Conservation (phyloP, 2,888 invertebrate species). For the Chironomus tentans region DNA sequence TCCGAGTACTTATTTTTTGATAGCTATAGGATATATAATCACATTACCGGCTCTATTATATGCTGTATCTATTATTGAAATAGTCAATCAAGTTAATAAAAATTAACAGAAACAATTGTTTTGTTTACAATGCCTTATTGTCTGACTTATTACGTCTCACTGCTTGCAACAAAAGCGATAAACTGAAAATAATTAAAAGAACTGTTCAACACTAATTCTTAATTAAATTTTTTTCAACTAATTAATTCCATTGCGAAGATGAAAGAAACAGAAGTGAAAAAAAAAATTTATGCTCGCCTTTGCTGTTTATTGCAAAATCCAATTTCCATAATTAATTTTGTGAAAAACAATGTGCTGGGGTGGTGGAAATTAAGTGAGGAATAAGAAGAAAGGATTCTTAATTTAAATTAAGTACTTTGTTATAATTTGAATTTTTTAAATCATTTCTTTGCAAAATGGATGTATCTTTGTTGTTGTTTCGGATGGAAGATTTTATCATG, state of each 20-base stretch:
- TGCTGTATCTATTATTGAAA: too few relatives aligned
- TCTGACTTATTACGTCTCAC: not conserved
- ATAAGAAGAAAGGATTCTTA: not conserved
- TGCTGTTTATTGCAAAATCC: slow-evolving; percentile 14
- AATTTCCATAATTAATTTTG: slow-evolving; percentile 26
- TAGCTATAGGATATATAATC: too few relatives aligned
- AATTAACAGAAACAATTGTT: too few relatives aligned
- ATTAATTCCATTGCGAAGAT: slow-evolving; percentile 15
- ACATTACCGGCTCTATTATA: too few relatives aligned
- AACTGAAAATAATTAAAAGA: not conserved
- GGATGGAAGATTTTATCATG: too few relatives aligned
- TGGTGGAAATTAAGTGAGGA: not conserved
- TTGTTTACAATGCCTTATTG: too few relatives aligned
- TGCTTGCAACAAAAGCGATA: not conserved
- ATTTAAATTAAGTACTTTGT: slow-evolving; percentile 14
- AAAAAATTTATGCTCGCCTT: not conserved
- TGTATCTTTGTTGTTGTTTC: too few relatives aligned
- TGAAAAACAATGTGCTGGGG: slow-evolving; percentile 8
- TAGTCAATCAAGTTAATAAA: too few relatives aligned
- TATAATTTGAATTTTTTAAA: slow-evolving; percentile 1
- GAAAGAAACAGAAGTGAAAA: not conserved
- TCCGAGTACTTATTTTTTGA: too few relatives aligned
- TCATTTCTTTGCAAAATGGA: too few relatives aligned
- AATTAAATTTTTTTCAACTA: slow-evolving; percentile 17
- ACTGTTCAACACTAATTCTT: not conserved